Evolutionary conservation across 2,888 invertebrate species (phyloP), one percentile per base, ranked within the genome.

Genomic region (Caenorhabditis macrosperma): DNA sequence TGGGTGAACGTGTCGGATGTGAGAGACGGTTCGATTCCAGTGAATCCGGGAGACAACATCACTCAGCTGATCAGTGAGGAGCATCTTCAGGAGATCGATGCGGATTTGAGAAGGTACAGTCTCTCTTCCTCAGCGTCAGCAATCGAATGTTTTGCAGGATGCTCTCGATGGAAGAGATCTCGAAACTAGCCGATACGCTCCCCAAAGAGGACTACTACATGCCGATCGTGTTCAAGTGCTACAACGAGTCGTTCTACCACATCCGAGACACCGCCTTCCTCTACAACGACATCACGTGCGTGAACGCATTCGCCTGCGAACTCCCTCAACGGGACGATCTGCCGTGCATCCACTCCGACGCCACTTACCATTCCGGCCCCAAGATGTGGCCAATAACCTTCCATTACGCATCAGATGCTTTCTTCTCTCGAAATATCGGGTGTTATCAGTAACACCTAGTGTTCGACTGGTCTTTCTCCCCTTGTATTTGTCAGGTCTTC

Each of bases 141-240:
- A n/a, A n/a, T n/a, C n/a, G n/a, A n/a, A n/a, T n/a, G n/a, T 17
- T 44, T 1, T 72, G 33, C 35, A 57, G 59, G 60, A 60, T 50
- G 35, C 22, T 67, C 1, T 50, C 60, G 24, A 52, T 41, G 10
- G 63, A 63, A n/a, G 33, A 26, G 1, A 67, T 76, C n/a, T 35
- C 54, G 12, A n/a, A 61, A 22, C 48, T 68, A 15, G 46, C 63
- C 15, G 9, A 28, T 9, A 78, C 63, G 4, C 69, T 79, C 0
- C 74, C 74, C 10, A 52, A 26, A n/a, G 64, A 64, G 12, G 67
- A 75, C 28, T 74, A 46, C 54, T 79, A 79, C 66, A 74, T 75
- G 64, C 67, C 55, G 10, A 72, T 79, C 17, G 66, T 78, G 12
- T 74, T 74, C 68, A 78, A 78, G 22, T 78, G 78, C 55, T 78